phyloP scores from a whole-genome alignment of 2,888 invertebrate species.

The Hirtodrosophila histrioides region DNA sequence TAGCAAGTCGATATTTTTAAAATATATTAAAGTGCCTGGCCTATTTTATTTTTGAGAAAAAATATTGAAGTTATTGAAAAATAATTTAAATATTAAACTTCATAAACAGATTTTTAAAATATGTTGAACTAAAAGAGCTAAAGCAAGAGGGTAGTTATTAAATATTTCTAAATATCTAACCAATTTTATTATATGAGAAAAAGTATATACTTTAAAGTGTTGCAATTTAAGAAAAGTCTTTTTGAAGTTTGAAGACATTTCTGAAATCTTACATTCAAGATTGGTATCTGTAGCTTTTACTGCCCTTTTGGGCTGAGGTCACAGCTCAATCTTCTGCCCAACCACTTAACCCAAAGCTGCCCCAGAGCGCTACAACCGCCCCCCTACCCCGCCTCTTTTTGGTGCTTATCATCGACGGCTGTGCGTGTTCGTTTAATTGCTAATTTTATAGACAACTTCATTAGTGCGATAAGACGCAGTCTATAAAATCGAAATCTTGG shows the following conservation, averaged over 20 bases:
- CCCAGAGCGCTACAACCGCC: constrained; percentile 10
- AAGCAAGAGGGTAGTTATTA: too few relatives aligned
- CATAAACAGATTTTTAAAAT: too few relatives aligned
- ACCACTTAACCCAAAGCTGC: constrained; percentile 48
- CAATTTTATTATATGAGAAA: background rate
- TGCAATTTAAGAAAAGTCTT: too few relatives aligned
- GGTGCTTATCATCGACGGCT: constrained; percentile 43
- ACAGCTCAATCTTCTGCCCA: constrained; percentile 13
- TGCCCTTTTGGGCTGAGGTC: constrained; percentile 21
- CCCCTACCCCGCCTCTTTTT: constrained; percentile 3
- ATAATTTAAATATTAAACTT: too few relatives aligned
- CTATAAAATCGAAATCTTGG: constrained; percentile 58
- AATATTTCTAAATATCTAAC: too few relatives aligned
- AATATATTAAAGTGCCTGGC: too few relatives aligned
- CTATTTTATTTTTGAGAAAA: too few relatives aligned
- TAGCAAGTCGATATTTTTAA: too few relatives aligned
- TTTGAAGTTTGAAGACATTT: background rate
- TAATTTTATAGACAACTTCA: constrained; percentile 75
- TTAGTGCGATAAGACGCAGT: constrained; percentile 64
- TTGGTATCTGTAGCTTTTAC: constrained; percentile 7
- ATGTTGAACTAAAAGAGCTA: too few relatives aligned
- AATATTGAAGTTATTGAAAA: too few relatives aligned
- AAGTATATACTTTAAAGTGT: background rate
- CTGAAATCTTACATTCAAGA: too few relatives aligned
- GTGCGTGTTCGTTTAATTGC: constrained; percentile 71